Conservation (phyloP, 2,888 invertebrate genomes). For the Pilophorus perplexus region DNA sequence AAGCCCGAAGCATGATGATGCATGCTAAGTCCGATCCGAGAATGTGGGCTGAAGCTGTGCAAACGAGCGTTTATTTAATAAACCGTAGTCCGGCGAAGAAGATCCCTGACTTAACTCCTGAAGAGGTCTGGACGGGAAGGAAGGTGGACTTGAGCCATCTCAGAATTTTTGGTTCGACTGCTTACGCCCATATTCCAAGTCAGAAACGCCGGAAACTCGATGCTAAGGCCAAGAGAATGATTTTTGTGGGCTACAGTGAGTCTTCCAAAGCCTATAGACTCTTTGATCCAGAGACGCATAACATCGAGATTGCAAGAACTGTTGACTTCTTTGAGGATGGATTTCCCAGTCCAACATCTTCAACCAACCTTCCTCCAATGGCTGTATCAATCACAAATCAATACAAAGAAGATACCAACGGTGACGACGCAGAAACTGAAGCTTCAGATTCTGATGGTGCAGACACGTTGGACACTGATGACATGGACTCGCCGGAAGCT, state of each 20-base stretch:
- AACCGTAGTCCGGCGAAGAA: slow-evolving; percentile 46
- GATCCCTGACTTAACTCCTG: slow-evolving; percentile 25
- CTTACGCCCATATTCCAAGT: slow-evolving; percentile 14
- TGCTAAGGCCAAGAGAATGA: background rate
- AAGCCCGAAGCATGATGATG: slow-evolving; percentile 49
- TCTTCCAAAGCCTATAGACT: slow-evolving; percentile 38
- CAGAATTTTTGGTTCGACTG: slow-evolving; percentile 39
- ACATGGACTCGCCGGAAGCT: background rate
- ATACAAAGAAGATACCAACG: background rate
- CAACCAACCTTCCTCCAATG: too few relatives aligned
- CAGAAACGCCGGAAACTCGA: slow-evolving; percentile 20
- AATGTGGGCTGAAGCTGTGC: slow-evolving; percentile 48
- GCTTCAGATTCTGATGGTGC: background rate
- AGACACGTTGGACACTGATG: background rate
- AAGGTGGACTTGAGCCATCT: slow-evolving; percentile 36
- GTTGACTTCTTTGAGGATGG: background rate
- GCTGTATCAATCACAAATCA: background rate
- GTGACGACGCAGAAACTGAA: background rate
- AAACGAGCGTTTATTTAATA: slow-evolving; percentile 50
- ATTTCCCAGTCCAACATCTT: background rate
- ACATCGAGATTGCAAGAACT: slow-evolving; percentile 24
- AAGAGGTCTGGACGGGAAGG: too few relatives aligned
- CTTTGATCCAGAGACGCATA: slow-evolving; percentile 5
- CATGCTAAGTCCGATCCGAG: slow-evolving; percentile 46
- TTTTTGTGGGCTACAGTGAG: slow-evolving; percentile 13